Percentiles rank a stretch among this genome's conserved stretches.
Conservation (phyloP, 2,888 invertebrate genomes). For the Chironomus riparius region DNA sequence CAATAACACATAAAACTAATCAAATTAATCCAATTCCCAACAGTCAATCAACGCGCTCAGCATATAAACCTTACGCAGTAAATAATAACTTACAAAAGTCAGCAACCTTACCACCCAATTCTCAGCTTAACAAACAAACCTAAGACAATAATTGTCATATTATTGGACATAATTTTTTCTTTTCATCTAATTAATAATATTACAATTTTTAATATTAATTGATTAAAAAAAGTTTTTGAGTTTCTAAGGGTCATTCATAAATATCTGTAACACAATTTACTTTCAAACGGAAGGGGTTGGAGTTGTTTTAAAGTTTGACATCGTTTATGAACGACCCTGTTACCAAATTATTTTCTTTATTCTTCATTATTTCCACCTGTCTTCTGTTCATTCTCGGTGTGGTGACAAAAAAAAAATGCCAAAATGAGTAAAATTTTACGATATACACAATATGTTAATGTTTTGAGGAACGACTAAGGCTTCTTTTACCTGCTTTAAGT, state of each 20-base stretch:
- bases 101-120: constrained; percentile 79
- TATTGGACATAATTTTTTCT: neutral
- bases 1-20: neutral
- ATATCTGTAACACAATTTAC: no score
- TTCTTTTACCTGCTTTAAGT: no score
- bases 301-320: no score
- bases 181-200: neutral
- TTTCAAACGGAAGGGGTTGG: no score
- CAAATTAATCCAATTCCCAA: neutral
- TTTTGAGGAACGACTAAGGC: no score
- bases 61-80: constrained; percentile 42
- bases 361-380: neutral
- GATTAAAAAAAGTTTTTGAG: neutral
- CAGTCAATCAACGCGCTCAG: constrained; percentile 44
- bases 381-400: no score
- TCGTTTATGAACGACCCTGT: no score
- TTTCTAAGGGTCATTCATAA: no score
- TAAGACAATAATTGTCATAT: constrained; percentile 20
- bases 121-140: constrained; percentile 49
- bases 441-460: no score
- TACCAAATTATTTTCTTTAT: no score
- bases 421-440: no score
- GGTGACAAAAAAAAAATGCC: no score
- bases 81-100: constrained; percentile 60
- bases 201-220: neutral